These are phyloP conservation scores for Cariama cristata DNA, from an alignment of 2,113 vertebrate genomes.

Conservation along the genomic window DNA sequence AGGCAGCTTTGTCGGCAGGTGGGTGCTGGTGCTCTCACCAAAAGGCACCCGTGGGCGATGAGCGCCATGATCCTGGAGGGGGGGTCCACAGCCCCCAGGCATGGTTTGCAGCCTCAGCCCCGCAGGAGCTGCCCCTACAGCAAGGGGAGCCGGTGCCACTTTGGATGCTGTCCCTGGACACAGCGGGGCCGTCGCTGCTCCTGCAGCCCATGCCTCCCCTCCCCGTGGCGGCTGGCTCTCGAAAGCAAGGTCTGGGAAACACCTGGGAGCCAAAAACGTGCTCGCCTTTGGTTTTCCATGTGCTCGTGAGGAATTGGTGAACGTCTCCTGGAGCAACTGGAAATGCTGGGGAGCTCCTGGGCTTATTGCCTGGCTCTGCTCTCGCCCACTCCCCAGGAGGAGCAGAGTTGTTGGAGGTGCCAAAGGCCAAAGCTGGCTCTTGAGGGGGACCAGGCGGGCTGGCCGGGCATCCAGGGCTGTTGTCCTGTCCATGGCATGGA, in stretches of 20 bases:
- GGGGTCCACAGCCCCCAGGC: rapidly evolving
- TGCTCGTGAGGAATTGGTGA: rapidly evolving
- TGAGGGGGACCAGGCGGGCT: too few relatives aligned
- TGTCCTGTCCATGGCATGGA: rapidly evolving
- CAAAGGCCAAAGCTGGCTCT: too few relatives aligned
- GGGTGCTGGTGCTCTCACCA: not conserved
- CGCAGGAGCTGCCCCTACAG: not conserved
- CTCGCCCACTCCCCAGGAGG: not conserved
- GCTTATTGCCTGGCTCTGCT: not conserved
- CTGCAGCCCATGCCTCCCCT: not conserved
- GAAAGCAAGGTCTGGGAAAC: not conserved
- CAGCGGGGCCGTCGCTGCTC: not conserved
- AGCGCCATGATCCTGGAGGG: rapidly evolving
- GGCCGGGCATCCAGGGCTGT: rapidly evolving
- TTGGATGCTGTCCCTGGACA: rapidly evolving
- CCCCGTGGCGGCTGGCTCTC: too few relatives aligned
- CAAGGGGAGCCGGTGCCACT: not conserved
- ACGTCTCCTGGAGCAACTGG: not conserved
- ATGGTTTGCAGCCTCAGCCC: rapidly evolving
- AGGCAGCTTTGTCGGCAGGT: not conserved
- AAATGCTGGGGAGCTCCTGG: not conserved
- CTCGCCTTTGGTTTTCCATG: not conserved
- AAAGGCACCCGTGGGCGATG: not conserved
- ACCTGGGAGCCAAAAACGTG: rapidly evolving
- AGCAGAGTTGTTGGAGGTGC: not conserved